Conservation (phyloP, 1,140 invertebrate species). For the Apocrypta bakeri region DNA sequence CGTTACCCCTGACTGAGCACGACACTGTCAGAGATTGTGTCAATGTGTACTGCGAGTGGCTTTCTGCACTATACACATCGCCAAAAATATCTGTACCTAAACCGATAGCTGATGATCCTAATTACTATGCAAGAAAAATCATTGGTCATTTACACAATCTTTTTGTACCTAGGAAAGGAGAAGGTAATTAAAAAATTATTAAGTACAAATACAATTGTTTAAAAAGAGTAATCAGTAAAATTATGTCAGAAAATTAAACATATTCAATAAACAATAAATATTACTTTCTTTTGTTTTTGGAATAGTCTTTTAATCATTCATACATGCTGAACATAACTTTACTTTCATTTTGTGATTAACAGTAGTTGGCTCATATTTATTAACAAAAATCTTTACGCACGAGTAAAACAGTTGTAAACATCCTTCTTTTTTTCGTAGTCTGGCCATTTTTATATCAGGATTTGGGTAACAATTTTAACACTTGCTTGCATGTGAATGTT, state of each 20-base stretch:
- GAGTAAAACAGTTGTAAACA: slow-evolving; percentile 28
- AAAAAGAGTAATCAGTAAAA: slow-evolving; percentile 5
- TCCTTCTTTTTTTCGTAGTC: slow-evolving; percentile 80
- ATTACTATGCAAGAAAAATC: slow-evolving; percentile 93
- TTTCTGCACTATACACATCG: slow-evolving; percentile 87
- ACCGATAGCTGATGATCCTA: slow-evolving; percentile 91
- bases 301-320: background rate
- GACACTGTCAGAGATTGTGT: slow-evolving; percentile 97
- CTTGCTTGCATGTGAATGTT: slow-evolving; percentile 39
- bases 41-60: slow-evolving; percentile 97
- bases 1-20: slow-evolving; percentile 91
- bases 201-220: slow-evolving; percentile 21
- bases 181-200: slow-evolving; percentile 79
- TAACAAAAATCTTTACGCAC: slow-evolving; percentile 17
- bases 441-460: slow-evolving; percentile 92
- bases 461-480: slow-evolving; percentile 79
- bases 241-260: background rate
- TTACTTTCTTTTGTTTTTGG: background rate
- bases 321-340: background rate
- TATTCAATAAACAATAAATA: no score
- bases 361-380: background rate
- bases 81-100: slow-evolving; percentile 90
- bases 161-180: slow-evolving; percentile 93
- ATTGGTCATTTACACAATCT: slow-evolving; percentile 95
- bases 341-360: slow-evolving; percentile 9